Evolutionary conservation across 2,797 vertebrate species (phyloP), one percentile per base, ranked within the genome.

Genomic region (Sebastes nivosus): DNA sequence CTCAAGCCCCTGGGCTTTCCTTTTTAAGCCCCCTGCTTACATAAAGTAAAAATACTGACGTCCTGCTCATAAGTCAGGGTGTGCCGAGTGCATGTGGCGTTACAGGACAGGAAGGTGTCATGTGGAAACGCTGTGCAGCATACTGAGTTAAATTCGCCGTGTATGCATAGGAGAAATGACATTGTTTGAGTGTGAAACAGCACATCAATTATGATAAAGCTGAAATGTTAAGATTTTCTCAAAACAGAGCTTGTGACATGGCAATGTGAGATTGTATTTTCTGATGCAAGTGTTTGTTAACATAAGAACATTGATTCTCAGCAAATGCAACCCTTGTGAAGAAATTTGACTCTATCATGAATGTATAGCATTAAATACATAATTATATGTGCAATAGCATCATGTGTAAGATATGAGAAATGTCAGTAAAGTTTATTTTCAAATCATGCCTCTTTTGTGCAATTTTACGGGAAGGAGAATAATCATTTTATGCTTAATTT

Each of bases 1-100:
- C 80, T 77, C 86, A 81, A 89, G 91, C 79, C 85, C 81, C 69
- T 77, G 71, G 94, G 93, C 94, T 94, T 95, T 94, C 90, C 92
- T 87, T 92, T 96, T 94, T 95, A 95, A 96, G 92, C 86, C 94
- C 82, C 79, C 88, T 90, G 89, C 93, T 94, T 95, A 96, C 89
- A 89, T 94, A 94, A 95, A 95, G 93, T 93, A 91, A 89, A 88
- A 87, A 82, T 81, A 80, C 79, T 73, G 72, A 42, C 6, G 22
- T 8, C 30, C 32, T 36, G 55, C 60, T 81, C 38, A 87, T 76
- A 83, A 71, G 77, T 79, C 83, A 73, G n/a, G 4, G 2, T 71
- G 75, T 38, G 59, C 50, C 68, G 22, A 32, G 25, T 20, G 9
- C 68, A 67, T 79, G 78, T 80, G 77, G 38, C 50, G 34, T 58